Conservation (phyloP, 2,888 invertebrate genomes). For the Pegoplata infirma region DNA sequence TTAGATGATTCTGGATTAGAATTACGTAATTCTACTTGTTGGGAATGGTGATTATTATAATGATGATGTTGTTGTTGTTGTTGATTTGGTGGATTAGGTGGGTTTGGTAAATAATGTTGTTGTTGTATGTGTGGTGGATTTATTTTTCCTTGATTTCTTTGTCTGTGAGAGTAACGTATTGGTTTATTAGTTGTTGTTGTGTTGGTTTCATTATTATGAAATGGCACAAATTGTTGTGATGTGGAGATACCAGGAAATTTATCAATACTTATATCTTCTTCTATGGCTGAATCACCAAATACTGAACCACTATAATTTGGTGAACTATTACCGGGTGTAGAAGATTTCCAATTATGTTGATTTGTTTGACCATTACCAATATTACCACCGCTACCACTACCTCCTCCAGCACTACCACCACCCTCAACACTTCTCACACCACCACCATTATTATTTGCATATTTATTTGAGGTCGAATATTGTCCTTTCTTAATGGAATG, state of each 20-base stretch:
- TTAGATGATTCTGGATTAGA: constrained; percentile 48
- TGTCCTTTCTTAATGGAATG: constrained; percentile 78
- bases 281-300: constrained; percentile 78
- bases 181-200: no score
- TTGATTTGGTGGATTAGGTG: no score
- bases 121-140: constrained; percentile 19
- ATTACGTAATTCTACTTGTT: constrained; percentile 51
- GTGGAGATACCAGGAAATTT: constrained; percentile 77
- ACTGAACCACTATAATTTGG: constrained; percentile 78
- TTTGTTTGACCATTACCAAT: constrained; percentile 6
- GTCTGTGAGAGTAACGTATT: constrained; percentile 72
- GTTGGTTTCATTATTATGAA: constrained; percentile 72
- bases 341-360: constrained; percentile 74
- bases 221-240: constrained; percentile 73
- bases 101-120: not conserved
- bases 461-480: constrained; percentile 73
- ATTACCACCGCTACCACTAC: not conserved
- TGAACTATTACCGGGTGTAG: constrained; percentile 77
- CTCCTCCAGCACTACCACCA: not conserved
- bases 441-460: constrained; percentile 64
- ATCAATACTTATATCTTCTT: constrained; percentile 78
- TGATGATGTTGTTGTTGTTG: constrained; percentile 48
- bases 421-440: constrained; percentile 50
- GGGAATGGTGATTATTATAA: constrained; percentile 49
- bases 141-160: constrained; percentile 62